A percentile compares a stretch with the other conserved stretches of the same genome.
phyloP scores from a whole-genome alignment of 2,888 invertebrate species.

The Yponomeuta evonymella region DNA sequence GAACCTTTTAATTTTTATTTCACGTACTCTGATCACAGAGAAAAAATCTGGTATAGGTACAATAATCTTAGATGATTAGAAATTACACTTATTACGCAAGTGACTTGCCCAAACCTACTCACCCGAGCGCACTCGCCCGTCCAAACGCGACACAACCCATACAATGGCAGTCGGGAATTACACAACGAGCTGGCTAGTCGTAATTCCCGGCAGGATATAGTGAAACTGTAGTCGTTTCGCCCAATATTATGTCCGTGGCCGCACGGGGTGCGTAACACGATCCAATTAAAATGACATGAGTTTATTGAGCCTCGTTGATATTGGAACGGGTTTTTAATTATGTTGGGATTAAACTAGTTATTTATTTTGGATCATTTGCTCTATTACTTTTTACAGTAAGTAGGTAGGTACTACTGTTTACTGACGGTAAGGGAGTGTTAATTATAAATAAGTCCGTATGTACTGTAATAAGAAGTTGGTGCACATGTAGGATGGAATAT shows the following conservation, averaged over 20 bases:
- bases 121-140: background rate
- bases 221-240: slow-evolving; percentile 55
- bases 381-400: background rate
- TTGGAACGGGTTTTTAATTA: background rate
- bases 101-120: background rate
- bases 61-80: background rate
- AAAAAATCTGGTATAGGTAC: too few species aligned
- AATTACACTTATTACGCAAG: background rate
- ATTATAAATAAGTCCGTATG: background rate
- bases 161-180: slow-evolving; percentile 19
- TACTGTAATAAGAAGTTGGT: background rate
- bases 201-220: slow-evolving; percentile 52
- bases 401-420: background rate
- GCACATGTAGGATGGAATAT: background rate
- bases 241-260: slow-evolving; percentile 54
- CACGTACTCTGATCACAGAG: too few species aligned
- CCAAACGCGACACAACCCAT: slow-evolving; percentile 11
- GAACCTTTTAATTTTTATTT: too few species aligned
- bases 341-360: background rate
- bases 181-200: slow-evolving; percentile 38
- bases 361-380: background rate
- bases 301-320: slow-evolving; percentile 35
- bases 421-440: background rate
- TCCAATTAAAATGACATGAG: slow-evolving; percentile 61
- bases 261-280: slow-evolving; percentile 55